A percentile compares a stretch with the other conserved stretches of the same genome.
phyloP scores from a whole-genome alignment of 2,113 vertebrate genomes.

The Neogale vison region DNA sequence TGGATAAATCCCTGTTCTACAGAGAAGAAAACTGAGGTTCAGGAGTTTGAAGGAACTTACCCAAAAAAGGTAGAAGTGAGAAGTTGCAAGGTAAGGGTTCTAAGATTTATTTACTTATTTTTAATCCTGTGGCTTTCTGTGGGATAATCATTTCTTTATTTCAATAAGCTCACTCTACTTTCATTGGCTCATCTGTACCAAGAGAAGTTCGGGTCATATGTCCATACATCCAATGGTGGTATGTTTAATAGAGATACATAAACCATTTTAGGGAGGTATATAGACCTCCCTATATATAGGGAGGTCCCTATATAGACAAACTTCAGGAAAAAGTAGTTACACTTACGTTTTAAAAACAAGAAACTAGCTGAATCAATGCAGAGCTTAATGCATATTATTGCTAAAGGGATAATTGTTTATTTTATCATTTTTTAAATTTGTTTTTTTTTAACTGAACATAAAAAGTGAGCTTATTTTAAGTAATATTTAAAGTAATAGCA shows the following conservation, averaged over 20 bases:
- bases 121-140: neutral
- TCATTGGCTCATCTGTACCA: neutral
- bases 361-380: neutral
- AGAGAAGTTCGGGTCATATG: neutral
- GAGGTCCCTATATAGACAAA: too few relatives aligned
- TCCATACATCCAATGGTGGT: neutral
- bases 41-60: neutral
- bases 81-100: neutral
- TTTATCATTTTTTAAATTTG: neutral
- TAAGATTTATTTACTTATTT: neutral
- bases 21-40: neutral
- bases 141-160: neutral
- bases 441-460: neutral
- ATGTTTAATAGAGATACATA: neutral
- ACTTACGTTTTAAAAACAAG: neutral
- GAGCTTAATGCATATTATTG: neutral
- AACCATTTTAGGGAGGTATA: neutral
- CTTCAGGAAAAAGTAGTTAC: neutral
- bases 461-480: neutral
- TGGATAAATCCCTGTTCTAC: neutral
- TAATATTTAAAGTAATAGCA: neutral
- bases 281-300: too few relatives aligned
- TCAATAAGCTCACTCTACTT: neutral
- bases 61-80: neutral
- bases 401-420: neutral